phyloP scores from a whole-genome alignment of 2,797 vertebrate species.

The Cygnus olor region DNA sequence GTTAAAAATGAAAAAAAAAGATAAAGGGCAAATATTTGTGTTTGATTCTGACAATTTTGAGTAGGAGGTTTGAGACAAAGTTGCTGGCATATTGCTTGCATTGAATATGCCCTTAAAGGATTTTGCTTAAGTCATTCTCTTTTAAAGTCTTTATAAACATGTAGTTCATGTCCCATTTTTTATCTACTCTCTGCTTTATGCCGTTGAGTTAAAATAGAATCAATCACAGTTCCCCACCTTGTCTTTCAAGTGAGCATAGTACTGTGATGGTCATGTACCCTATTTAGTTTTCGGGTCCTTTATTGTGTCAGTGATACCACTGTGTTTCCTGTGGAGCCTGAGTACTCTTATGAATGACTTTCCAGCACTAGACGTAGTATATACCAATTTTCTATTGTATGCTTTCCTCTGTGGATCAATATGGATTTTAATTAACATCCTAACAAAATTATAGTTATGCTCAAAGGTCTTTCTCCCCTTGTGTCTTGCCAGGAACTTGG shows the following conservation, averaged over 20 bases:
- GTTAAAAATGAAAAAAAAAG: background rate
- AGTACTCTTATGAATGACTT: constrained; percentile 31
- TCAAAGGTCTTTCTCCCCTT: constrained; percentile 58
- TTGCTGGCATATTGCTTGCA: background rate
- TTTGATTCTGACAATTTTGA: background rate
- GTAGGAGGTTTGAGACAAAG: background rate
- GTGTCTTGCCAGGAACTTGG: constrained; percentile 63
- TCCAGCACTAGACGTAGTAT: background rate
- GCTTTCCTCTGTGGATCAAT: constrained; percentile 59
- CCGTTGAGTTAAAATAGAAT: background rate
- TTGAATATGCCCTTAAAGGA: background rate
- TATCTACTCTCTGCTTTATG: background rate
- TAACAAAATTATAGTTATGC: constrained; percentile 55
- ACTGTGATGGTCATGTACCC: background rate
- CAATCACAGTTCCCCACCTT: constrained; percentile 24
- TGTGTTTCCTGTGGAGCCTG: constrained; percentile 6
- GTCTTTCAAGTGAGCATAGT: constrained; percentile 23
- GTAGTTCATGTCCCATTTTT: background rate
- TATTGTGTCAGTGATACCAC: background rate
- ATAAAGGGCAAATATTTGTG: background rate
- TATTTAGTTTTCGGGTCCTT: constrained; percentile 19
- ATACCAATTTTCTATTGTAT: constrained; percentile 52
- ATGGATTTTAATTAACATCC: constrained; percentile 74
- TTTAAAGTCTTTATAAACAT: constrained; percentile 34
- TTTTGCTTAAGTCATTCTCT: constrained; percentile 20